These are phyloP conservation scores for Hirundichthys speculiger DNA, from an alignment of 2,113 vertebrate species.

Conservation along the genomic window DNA sequence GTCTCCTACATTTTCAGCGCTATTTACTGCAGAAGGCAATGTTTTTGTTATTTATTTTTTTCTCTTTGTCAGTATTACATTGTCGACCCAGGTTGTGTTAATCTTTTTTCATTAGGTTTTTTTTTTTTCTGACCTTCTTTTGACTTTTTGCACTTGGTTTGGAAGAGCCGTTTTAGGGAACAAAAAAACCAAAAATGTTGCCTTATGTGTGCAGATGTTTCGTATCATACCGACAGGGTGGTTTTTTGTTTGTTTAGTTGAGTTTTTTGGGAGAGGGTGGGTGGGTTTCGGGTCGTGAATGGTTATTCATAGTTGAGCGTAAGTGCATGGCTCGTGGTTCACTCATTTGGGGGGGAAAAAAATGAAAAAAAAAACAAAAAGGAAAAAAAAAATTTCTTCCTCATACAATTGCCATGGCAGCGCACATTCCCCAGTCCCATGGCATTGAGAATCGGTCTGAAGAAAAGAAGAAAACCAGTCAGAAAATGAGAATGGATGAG, in stretches of 20 bases:
- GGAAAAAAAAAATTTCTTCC: slow-evolving; percentile 20
- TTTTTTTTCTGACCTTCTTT: slow-evolving; percentile 50
- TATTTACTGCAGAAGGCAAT: slow-evolving; percentile 79
- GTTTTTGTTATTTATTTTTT: slow-evolving; percentile 74
- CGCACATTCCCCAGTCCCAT: slow-evolving; percentile 53
- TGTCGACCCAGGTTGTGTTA: slow-evolving; percentile 50
- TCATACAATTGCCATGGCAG: slow-evolving; percentile 62
- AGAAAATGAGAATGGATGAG: slow-evolving; percentile 14
- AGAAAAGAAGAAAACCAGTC: neutral
- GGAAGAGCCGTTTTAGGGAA: slow-evolving; percentile 80
- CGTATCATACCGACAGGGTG: slow-evolving; percentile 71
- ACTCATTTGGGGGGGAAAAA: slow-evolving; percentile 20
- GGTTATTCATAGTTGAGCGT: slow-evolving; percentile 47
- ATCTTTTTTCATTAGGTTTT: slow-evolving; percentile 16
- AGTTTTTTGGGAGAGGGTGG: slow-evolving; percentile 26
- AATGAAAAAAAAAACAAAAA: slow-evolving; percentile 1
- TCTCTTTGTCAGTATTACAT: slow-evolving; percentile 74
- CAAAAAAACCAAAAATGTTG: slow-evolving; percentile 85
- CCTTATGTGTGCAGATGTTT: slow-evolving; percentile 81
- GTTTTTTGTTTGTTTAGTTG: slow-evolving; percentile 20
- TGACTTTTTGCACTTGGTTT: slow-evolving; percentile 76
- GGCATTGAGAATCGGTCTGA: slow-evolving; percentile 35
- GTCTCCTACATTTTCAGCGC: slow-evolving; percentile 79
- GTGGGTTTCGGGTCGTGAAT: slow-evolving; percentile 24
- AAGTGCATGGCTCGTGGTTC: slow-evolving; percentile 69